These are phyloP conservation scores for Mamestra brassicae DNA, from an alignment of 2,888 invertebrate genomes.

Conservation along the genomic window DNA sequence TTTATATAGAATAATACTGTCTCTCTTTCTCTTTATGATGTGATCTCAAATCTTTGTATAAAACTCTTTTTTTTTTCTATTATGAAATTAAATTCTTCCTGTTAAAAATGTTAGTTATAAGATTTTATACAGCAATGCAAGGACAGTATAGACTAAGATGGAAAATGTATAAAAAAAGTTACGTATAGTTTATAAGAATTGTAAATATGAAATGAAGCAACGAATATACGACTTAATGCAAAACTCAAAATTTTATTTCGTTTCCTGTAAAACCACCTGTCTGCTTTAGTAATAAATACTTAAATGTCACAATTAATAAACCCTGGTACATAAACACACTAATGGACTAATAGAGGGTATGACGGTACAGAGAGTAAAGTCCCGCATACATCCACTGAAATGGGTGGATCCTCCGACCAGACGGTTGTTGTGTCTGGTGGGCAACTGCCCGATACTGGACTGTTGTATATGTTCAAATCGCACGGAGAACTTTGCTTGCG, in stretches of 20 bases:
- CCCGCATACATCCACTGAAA: too few relatives aligned
- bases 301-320: too few relatives aligned
- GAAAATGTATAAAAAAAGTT: conserved; percentile 80
- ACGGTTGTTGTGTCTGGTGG: too few relatives aligned
- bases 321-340: too few relatives aligned
- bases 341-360: too few relatives aligned
- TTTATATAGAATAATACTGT: conserved; percentile 66
- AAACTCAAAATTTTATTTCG: conserved; percentile 22
- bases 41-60: conserved; percentile 77
- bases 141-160: conserved; percentile 83
- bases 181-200: conserved; percentile 80
- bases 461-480: too few relatives aligned
- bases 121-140: conserved; percentile 77
- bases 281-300: too few relatives aligned
- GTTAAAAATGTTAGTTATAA: conserved; percentile 70
- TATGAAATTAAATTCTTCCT: conserved; percentile 68
- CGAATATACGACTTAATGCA: conserved; percentile 83
- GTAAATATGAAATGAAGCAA: conserved; percentile 85
- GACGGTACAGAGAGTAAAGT: too few relatives aligned
- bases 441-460: too few relatives aligned
- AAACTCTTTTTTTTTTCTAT: conserved; percentile 68
- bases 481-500: too few relatives aligned
- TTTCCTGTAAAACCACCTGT: neutral
- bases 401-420: too few relatives aligned
- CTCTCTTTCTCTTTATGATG: conserved; percentile 63